phyloP scores from a whole-genome alignment of 2,888 invertebrate species.

The Mythimna ferrago region DNA sequence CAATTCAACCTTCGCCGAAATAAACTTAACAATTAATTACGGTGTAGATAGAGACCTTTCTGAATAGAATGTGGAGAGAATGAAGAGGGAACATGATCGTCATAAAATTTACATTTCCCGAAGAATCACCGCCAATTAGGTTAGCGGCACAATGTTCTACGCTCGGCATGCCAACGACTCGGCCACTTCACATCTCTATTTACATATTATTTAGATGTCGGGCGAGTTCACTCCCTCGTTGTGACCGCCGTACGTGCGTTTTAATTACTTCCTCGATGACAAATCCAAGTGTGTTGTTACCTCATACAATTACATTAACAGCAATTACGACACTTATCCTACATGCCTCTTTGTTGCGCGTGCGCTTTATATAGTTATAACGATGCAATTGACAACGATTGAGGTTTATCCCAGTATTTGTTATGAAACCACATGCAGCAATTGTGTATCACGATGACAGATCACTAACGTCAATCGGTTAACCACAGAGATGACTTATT shows the following conservation, averaged over 20 bases:
- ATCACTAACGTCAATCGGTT: neutral
- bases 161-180: slow-evolving; percentile 60
- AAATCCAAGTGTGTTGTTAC: slow-evolving; percentile 38
- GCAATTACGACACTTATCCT: slow-evolving; percentile 38
- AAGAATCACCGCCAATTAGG: slow-evolving; percentile 86
- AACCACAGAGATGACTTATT: neutral
- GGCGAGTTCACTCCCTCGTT: slow-evolving; percentile 33
- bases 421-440: neutral
- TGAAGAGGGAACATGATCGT: slow-evolving; percentile 71
- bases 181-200: slow-evolving; percentile 65
- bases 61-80: slow-evolving; percentile 61
- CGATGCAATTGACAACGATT: slow-evolving; percentile 15
- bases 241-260: slow-evolving; percentile 28
- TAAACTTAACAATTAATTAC: slow-evolving; percentile 62
- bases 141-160: slow-evolving; percentile 80
- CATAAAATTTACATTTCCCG: slow-evolving; percentile 85
- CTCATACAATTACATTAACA: slow-evolving; percentile 34
- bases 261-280: slow-evolving; percentile 49
- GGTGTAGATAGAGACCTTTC: slow-evolving; percentile 60
- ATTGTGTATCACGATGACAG: slow-evolving; percentile 4
- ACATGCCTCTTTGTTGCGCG: slow-evolving; percentile 24
- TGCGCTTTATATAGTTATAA: slow-evolving; percentile 39
- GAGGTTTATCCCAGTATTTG: neutral
- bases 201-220: slow-evolving; percentile 63
- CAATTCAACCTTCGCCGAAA: slow-evolving; percentile 35